phyloP scores from a whole-genome alignment of 2,113 vertebrate genomes.

The Ardeotis arabs region DNA sequence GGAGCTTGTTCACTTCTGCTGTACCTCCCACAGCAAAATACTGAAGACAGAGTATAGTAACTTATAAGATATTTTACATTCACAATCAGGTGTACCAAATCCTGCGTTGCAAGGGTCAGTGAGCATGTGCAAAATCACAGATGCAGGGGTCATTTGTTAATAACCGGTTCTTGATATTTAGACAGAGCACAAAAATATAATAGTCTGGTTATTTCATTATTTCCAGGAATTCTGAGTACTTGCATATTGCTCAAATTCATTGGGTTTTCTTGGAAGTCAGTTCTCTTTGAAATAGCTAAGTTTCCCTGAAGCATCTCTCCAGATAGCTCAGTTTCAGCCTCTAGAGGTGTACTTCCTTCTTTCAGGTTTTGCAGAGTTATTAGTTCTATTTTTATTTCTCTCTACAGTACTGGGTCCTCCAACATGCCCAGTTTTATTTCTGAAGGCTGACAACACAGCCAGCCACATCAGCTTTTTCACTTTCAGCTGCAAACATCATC shows the following conservation, averaged over 20 bases:
- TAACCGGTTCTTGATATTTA: not conserved
- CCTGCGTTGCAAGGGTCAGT: not conserved
- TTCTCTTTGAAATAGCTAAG: not conserved
- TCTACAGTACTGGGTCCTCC: not conserved
- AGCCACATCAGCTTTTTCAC: not conserved
- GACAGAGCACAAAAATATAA: not conserved
- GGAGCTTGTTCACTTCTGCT: not conserved
- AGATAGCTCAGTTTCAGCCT: not conserved
- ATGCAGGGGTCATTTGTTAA: not conserved
- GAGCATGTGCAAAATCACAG: not conserved
- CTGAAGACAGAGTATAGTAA: not conserved
- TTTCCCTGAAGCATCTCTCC: not conserved
- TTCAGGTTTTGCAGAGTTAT: not conserved
- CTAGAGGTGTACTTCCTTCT: not conserved
- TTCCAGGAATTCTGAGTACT: not conserved
- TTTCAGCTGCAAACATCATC: constrained; percentile 6
- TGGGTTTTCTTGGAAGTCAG: not conserved
- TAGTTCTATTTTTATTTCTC: not conserved
- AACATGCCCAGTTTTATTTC: not conserved
- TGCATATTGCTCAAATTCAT: not conserved
- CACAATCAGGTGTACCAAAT: not conserved
- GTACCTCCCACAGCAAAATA: not conserved
- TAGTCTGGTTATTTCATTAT: not conserved
- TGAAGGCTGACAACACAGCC: not conserved
- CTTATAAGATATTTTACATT: not conserved